A percentile compares a stretch with the other conserved stretches of the same genome.
Evolutionary conservation across 2,888 invertebrate genomes (phyloP).

Genomic region (Drosophila austrosaltans): DNA sequence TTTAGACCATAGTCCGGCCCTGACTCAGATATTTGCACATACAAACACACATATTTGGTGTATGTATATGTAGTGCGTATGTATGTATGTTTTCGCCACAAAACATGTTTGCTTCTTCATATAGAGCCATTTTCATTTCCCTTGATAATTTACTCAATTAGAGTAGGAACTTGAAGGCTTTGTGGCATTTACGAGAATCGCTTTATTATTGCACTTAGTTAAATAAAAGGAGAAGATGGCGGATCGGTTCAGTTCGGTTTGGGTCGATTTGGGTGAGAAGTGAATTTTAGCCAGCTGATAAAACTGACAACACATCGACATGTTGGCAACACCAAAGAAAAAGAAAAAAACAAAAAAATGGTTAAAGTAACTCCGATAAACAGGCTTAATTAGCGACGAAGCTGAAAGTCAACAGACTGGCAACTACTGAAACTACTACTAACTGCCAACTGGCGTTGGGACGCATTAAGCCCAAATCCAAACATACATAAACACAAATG

Average conservation of each 20-base stretch:
- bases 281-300: constrained; percentile 56
- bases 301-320: constrained; percentile 25
- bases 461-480: constrained; percentile 62
- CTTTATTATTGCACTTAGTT: constrained; percentile 74
- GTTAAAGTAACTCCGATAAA: constrained; percentile 73
- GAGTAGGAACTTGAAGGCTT: constrained; percentile 68
- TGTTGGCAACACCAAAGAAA: background rate
- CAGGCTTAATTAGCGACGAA: constrained; percentile 76
- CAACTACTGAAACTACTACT: constrained; percentile 23
- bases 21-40: background rate
- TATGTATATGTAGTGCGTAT: background rate
- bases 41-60: background rate
- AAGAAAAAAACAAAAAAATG: constrained; percentile 62
- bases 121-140: constrained; percentile 67
- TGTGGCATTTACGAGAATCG: constrained; percentile 73
- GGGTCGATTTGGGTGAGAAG: constrained; percentile 7
- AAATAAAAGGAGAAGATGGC: constrained; percentile 1
- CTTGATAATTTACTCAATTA: constrained; percentile 77
- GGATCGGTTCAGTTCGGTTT: background rate
- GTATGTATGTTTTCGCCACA: constrained; percentile 37
- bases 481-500: constrained; percentile 34
- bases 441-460: constrained; percentile 45
- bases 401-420: constrained; percentile 74
- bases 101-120: constrained; percentile 28
- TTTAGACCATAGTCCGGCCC: background rate